Evolutionary conservation across 2,888 invertebrate genomes (phyloP).

Genomic region (Aphelenchoides bicaudatus): DNA sequence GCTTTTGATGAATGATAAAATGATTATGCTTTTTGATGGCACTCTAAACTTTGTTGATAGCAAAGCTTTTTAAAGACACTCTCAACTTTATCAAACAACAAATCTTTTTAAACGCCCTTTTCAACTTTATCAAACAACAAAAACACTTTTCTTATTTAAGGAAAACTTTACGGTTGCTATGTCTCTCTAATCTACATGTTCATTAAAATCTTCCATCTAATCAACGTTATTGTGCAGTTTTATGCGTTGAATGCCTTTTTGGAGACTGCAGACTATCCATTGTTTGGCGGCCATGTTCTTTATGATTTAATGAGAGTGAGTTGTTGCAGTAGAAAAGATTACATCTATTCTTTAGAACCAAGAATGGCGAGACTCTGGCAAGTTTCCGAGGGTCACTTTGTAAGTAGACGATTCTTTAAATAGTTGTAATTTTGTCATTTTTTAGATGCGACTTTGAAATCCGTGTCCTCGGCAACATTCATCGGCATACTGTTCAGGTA

Average conservation of each 20-base stretch:
- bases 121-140: no score
- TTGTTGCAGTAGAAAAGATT: background rate
- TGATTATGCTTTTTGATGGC: no score
- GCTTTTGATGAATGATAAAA: no score
- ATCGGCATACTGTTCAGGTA: slow-evolving; percentile 51
- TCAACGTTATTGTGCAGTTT: slow-evolving; percentile 63
- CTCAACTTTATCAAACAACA: no score
- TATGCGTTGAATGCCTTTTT: slow-evolving; percentile 63
- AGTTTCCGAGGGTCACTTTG: slow-evolving; percentile 62
- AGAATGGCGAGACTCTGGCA: slow-evolving; percentile 61
- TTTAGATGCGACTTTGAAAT: slow-evolving; percentile 61
- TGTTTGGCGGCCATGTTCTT: slow-evolving; percentile 63
- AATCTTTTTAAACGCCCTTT: no score
- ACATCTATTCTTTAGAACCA: slow-evolving; percentile 39
- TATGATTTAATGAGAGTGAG: slow-evolving; percentile 62
- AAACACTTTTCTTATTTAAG: no score
- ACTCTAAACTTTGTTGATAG: no score
- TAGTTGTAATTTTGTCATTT: background rate
- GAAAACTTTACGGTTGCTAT: slow-evolving; percentile 64
- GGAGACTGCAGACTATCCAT: slow-evolving; percentile 61
- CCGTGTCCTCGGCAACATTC: slow-evolving; percentile 61
- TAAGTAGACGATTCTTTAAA: slow-evolving; percentile 35
- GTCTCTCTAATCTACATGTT: slow-evolving; percentile 63
- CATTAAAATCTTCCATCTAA: slow-evolving; percentile 62
- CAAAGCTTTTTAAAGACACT: no score